Evolutionary conservation across 2,888 invertebrate species (phyloP), one percentile per base, ranked within the genome.

Genomic region (Ectemnius lituratus): DNA sequence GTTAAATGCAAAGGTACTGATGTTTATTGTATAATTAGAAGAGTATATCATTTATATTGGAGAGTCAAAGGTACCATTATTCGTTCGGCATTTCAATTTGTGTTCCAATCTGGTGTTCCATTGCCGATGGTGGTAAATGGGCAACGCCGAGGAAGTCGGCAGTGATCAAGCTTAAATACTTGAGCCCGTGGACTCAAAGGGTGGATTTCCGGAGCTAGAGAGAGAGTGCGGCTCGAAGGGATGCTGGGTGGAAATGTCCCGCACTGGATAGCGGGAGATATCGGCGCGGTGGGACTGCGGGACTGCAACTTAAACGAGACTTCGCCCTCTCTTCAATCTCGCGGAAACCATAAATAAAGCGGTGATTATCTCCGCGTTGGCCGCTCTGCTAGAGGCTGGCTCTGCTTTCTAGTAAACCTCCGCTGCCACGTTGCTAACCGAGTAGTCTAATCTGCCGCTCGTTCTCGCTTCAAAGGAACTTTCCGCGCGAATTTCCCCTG

Each of bases 141-240:
- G 76, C 79, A 79, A 80, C 80, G 57, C 69, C 49, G 76, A 70
- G 59, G 49, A 73, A 75, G 73, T 74, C 79, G 75, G 49, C 73
- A 67, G 62, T 65, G 67, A 8, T 64, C 70, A 60, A 49, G 73
- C 79, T 80, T 82, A 81, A 80, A 81, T 73, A 70, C 80, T 73
- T 75, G 78, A 81, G 78, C 81, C 81, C 14, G 28, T 52, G 68
- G 81, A 75, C 79, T 81, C 78, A 72, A 76, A 82, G 73, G 71
- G 67, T 64, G 75, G 79, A 82, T 80, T 68, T 75, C 56, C 65
- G 63, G 68, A 60, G 65, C 52, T 56, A 69, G 59, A 52, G 68
- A 52, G 68, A 62, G 58, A 61, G 67, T 70, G 77, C 58, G 37
- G 37, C 52, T 58, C 73, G 59, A 52, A 68, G 64, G 58, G 62